Conservation (phyloP, 2,888 invertebrate genomes). For the Psylliodes chrysocephalus region DNA sequence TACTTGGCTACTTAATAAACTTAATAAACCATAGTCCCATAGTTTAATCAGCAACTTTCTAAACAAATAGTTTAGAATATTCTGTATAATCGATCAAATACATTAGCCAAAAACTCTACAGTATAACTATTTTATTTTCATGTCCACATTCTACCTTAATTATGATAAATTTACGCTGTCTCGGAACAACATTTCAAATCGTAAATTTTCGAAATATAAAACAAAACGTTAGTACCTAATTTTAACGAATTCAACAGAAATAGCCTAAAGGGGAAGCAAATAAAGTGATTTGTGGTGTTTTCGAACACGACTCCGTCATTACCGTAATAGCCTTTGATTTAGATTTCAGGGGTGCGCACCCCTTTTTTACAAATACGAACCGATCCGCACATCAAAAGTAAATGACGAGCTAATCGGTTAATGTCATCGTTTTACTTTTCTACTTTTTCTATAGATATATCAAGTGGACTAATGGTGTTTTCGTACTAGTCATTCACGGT, state of each 20-base stretch:
- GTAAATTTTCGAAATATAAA: constrained; percentile 15
- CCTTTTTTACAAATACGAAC: constrained; percentile 27
- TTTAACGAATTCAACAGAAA: constrained; percentile 21
- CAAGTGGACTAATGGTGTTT: constrained; percentile 17
- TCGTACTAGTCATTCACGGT: background rate
- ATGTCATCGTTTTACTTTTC: constrained; percentile 32
- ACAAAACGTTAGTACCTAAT: constrained; percentile 22
- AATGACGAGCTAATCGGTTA: constrained; percentile 32
- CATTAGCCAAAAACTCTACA: too few species aligned
- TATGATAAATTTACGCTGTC: background rate
- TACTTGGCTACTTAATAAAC: too few species aligned
- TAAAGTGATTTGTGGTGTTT: constrained; percentile 37
- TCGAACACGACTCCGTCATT: constrained; percentile 39
- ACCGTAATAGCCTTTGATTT: constrained; percentile 39
- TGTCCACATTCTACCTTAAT: background rate
- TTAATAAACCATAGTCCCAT: too few species aligned
- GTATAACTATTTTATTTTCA: too few species aligned
- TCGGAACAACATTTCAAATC: background rate
- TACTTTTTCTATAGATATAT: constrained; percentile 12
- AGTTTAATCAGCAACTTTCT: too few species aligned
- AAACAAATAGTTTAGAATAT: too few species aligned
- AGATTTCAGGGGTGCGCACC: constrained; percentile 25
- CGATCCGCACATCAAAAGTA: constrained; percentile 28
- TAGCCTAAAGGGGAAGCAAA: constrained; percentile 24
- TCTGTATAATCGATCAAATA: too few species aligned